These are phyloP conservation scores for Drosophila teissieri DNA, from an alignment of 1,140 invertebrate species.

Conservation along the genomic window DNA sequence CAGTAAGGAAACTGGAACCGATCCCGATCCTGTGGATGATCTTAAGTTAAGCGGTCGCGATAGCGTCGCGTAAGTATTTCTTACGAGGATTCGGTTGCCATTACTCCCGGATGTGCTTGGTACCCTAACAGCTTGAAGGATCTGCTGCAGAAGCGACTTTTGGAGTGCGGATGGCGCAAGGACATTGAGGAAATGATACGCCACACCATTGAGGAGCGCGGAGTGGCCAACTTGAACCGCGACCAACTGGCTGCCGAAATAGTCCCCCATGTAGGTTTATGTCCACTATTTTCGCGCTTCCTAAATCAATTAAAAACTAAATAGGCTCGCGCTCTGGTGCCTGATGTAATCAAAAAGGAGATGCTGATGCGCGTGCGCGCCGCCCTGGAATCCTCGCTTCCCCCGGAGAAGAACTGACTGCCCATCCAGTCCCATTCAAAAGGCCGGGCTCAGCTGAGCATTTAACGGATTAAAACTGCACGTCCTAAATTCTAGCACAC, in stretches of 20 bases:
- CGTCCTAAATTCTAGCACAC: conserved; percentile 49
- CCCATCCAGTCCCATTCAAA: neutral
- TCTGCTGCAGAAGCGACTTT: conserved; percentile 90
- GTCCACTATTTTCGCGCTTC: neutral
- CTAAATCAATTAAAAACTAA: neutral
- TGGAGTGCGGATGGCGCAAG: conserved; percentile 95
- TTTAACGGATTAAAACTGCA: neutral
- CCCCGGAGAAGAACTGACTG: conserved; percentile 2
- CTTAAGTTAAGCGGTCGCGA: conserved; percentile 10
- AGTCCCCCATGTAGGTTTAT: conserved; percentile 86
- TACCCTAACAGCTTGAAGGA: conserved; percentile 88
- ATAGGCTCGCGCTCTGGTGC: conserved; percentile 91
- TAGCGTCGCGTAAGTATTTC: conserved; percentile 24
- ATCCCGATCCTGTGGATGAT: conserved; percentile 19
- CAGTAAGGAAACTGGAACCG: conserved; percentile 40
- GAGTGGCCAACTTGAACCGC: conserved; percentile 90
- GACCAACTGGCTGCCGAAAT: conserved; percentile 92
- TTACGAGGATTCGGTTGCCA: neutral
- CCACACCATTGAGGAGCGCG: conserved; percentile 90
- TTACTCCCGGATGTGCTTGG: neutral
- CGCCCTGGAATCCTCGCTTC: conserved; percentile 24
- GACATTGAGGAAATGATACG: conserved; percentile 93
- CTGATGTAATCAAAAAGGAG: conserved; percentile 95
- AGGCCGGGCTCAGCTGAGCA: neutral
- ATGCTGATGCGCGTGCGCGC: conserved; percentile 87